Base-by-base conservation (phyloP, 1,140 invertebrate species). In the Rhagoletis pomonella region DNA sequence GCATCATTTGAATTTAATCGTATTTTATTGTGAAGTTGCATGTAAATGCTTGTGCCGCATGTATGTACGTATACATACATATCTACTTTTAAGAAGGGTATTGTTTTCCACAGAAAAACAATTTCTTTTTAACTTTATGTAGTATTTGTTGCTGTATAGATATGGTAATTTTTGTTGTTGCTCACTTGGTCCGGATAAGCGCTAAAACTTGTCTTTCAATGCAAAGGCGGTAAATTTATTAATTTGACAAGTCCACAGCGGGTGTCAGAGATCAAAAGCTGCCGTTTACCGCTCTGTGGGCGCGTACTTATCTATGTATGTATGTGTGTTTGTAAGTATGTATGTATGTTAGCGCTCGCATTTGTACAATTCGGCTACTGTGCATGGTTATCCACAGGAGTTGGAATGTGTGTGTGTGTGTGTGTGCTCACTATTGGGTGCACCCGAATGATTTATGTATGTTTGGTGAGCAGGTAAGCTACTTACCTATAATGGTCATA, bases 201-300 rank as follows among this genome's bases (percentile, higher is more conserved):
- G 47, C 47, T 81, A 81, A 77, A 81, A 81, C 73, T 81, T 55
- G 44, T 44, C 73, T 81, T 81, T 81, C 73, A 58, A 81, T 55
- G 73, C 47, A 55, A 81, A 81, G 73, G 73, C 44, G 73, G 73
- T 81, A 81, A 81, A 81, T 81, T 81, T 81, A 81, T 81, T 81
- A 81, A 81, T 81, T 81, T 81, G 73, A 81, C 73, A 81, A 81
- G 73, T 50, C 73, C 50, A 81, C 73, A 81, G 73, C 73, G 73
- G 73, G 73, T 81, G 73, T 81, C 73, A 81, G 73, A 81, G 73
- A 81, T 81, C 73, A 81, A 81, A 81, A 44, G 73, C 73, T 81
- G 73, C 73, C 73, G 73, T 81, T 42, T 73, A n/a, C 73, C 17
- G 44, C 29, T 29, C 29, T 29, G 29, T 29, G 44, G 12, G 69